Evolutionary conservation across 1,140 invertebrate species (phyloP).

Genomic region (Megalonaias nervosa): DNA sequence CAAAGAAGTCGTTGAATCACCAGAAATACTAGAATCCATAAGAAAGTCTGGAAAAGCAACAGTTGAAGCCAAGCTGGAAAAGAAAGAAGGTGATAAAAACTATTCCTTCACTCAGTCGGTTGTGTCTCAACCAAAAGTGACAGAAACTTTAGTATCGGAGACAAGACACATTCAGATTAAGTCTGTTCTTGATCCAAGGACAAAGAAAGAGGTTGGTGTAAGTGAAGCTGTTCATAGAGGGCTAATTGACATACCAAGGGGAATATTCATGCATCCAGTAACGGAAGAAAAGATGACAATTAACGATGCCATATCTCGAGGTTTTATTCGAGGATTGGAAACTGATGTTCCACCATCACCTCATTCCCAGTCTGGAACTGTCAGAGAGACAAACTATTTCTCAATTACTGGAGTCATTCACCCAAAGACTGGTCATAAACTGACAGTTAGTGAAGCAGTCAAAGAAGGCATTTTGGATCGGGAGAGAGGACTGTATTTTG

Average conservation of each 20-base stretch:
- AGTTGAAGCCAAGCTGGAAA: conserved; percentile 55
- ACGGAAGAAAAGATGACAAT: conserved; percentile 80
- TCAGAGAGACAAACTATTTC: conserved; percentile 67
- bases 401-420: conserved; percentile 81
- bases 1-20: conserved; percentile 33
- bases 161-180: conserved; percentile 67
- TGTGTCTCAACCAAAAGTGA: conserved; percentile 58
- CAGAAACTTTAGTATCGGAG: conserved; percentile 58
- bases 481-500: conserved; percentile 76
- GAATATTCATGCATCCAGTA: conserved; percentile 85
- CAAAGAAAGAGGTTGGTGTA: conserved; percentile 84
- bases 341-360: conserved; percentile 41
- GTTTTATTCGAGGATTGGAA: conserved; percentile 57
- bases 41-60: conserved; percentile 33
- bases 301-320: conserved; percentile 82
- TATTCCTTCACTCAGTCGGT: conserved; percentile 65
- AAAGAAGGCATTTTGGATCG: conserved; percentile 88
- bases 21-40: conserved; percentile 19
- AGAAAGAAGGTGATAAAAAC: conserved; percentile 49
- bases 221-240: conserved; percentile 81
- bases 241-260: conserved; percentile 74
- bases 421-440: conserved; percentile 83
- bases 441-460: conserved; percentile 89
- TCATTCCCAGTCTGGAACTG: conserved; percentile 46
- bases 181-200: conserved; percentile 85